These are phyloP conservation scores for Typhlichthys subterraneus DNA, from an alignment of 2,797 vertebrate species.

Conservation along the genomic window DNA sequence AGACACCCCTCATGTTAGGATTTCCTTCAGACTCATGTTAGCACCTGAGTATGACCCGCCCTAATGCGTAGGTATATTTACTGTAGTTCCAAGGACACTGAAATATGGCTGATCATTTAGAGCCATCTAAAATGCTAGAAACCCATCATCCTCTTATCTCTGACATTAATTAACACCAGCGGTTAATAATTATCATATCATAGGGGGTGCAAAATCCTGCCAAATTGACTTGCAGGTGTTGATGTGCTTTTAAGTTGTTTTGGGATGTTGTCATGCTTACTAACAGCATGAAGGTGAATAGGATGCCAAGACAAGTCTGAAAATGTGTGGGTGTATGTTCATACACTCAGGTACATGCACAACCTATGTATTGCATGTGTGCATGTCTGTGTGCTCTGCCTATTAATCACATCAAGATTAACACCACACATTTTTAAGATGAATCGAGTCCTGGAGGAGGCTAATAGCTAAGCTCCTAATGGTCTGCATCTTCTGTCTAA, in stretches of 20 bases:
- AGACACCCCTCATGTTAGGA: too few relatives aligned
- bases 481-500: constrained; percentile 50
- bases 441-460: constrained; percentile 30
- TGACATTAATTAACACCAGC: constrained; percentile 2
- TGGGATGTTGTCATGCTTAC: background rate
- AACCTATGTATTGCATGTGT: background rate
- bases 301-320: too few relatives aligned
- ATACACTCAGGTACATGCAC: background rate
- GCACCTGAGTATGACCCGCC: too few relatives aligned
- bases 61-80: background rate
- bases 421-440: constrained; percentile 42
- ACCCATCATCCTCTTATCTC: background rate
- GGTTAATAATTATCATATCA: background rate
- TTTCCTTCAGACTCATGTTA: too few relatives aligned
- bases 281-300: background rate
- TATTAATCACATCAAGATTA: constrained; percentile 28
- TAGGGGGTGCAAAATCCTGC: too few relatives aligned
- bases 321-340: too few relatives aligned
- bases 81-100: background rate
- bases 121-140: background rate
- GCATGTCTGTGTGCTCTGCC: background rate
- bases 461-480: constrained; percentile 51
- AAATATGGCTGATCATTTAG: background rate
- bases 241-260: background rate
- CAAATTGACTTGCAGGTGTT: background rate